Percentiles rank a stretch among this genome's conserved stretches.
These are phyloP conservation scores for Agelas oroides DNA, from an alignment of 37 sponge, comb jelly and placozoan genomes.

Conservation along the genomic window DNA sequence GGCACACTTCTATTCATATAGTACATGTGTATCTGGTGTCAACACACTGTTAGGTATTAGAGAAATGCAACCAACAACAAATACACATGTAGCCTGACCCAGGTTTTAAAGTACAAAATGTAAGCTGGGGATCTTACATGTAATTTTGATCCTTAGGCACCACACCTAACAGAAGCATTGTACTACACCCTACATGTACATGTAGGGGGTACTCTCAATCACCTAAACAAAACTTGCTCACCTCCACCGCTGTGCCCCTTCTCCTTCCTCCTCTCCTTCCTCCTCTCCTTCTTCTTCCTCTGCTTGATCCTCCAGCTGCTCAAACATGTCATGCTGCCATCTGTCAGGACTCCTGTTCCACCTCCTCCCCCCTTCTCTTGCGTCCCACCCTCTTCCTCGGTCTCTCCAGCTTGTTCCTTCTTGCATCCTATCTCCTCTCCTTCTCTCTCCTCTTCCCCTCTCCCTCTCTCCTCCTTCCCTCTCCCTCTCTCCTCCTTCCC, in stretches of 20 bases:
- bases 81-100: no score
- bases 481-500: background rate
- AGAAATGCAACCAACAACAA: no score
- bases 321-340: slow-evolving; percentile 68
- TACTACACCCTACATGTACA: no score
- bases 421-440: background rate
- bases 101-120: no score
- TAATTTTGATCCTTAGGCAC: no score
- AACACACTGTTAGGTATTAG: no score
- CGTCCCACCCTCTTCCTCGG: background rate
- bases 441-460: background rate
- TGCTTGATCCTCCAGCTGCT: background rate
- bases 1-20: no score
- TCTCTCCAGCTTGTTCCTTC: background rate
- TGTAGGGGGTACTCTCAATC: no score
- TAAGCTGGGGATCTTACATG: no score
- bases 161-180: no score
- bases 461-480: background rate
- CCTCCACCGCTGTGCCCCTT: background rate
- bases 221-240: background rate
- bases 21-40: no score
- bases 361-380: slow-evolving; percentile 18
- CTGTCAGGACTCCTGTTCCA: slow-evolving; percentile 14
- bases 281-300: slow-evolving; percentile 11
- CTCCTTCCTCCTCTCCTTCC: background rate